phyloP scores from a whole-genome alignment of 2,113 vertebrate genomes.

The Centropus unirufus region DNA sequence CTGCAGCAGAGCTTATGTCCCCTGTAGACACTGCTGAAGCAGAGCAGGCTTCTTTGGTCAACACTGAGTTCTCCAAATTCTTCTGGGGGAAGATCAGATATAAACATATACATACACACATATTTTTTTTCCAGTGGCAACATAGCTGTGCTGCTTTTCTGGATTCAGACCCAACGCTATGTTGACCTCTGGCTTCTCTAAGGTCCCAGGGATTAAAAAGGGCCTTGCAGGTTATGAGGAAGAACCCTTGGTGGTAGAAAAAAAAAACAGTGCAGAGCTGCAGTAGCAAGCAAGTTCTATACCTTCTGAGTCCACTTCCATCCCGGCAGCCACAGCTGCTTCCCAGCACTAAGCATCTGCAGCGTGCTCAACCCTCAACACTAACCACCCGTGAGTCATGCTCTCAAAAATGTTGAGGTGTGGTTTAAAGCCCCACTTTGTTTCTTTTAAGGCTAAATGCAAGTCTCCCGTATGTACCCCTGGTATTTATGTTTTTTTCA shows the following conservation, averaged over 20 bases:
- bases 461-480: not conserved
- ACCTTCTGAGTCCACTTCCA: not conserved
- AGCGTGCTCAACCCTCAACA: not conserved
- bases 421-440: not conserved
- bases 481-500: not conserved
- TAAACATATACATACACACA: not conserved
- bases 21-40: not conserved
- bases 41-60: rapidly evolving
- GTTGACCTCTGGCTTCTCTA: not conserved
- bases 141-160: not conserved
- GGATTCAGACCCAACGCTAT: not conserved
- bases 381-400: not conserved
- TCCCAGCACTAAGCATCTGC: not conserved
- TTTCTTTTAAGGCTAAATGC: not conserved
- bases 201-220: not conserved
- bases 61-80: not conserved
- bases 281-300: not conserved
- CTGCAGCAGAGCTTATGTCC: not conserved
- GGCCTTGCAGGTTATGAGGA: not conserved
- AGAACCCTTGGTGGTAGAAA: not conserved
- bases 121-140: not conserved
- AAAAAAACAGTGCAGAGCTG: not conserved
- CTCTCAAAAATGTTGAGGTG: not conserved
- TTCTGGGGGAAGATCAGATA: not conserved
- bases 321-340: not conserved